Evolutionary conservation across 2,113 vertebrate species (phyloP), one percentile per base, ranked within the genome.

Genomic region (Forbesichthys papilliferus): DNA sequence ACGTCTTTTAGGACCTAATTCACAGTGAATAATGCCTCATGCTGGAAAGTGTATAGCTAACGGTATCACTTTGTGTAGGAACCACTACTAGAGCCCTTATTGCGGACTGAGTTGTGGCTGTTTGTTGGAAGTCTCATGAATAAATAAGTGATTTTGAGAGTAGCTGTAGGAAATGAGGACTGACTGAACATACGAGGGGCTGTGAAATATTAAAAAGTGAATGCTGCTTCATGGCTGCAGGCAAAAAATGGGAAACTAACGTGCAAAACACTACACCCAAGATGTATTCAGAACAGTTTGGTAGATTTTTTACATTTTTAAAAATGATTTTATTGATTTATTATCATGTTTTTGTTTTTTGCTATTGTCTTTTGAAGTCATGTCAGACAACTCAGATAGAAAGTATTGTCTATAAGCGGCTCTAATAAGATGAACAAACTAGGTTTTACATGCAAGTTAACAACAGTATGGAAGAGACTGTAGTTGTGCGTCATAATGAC

Each of bases 181-280:
- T 9, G 83, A 72, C 70, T 70, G 86, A 90, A 87, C 90, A 90
- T 90, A 91, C 74, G 86, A 82, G 6, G 64, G 73, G 57, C 64
- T 62, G 75, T 91, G 82, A 91, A 90, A 91, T 90, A 90, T 91
- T 90, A 79, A 91, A 66, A 75, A 69, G 33, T 61, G 75, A 76
- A 75, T 82, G 65, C 87, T 84, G 87, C 78, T 85, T 71, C 68
- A 61, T 3, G 36, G 78, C 87, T 70, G 36, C 69, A 11, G 85
- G 88, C 81, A 5, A 11, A 66, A 63, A 77, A 33, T 3, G n/a
- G 36, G 65, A 74, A 56, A 48, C 62, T 61, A 66, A 75, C 55
- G 9, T 16, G 10, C n/a, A 52, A 52, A 10, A 52, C 49, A 52
- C 49, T 52, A 52, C 11, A 52, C 9, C 11, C 52, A 54, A 54